These are phyloP conservation scores for Hemistola chrysoprasaria DNA, from an alignment of 2,888 invertebrate genomes.

Conservation along the genomic window DNA sequence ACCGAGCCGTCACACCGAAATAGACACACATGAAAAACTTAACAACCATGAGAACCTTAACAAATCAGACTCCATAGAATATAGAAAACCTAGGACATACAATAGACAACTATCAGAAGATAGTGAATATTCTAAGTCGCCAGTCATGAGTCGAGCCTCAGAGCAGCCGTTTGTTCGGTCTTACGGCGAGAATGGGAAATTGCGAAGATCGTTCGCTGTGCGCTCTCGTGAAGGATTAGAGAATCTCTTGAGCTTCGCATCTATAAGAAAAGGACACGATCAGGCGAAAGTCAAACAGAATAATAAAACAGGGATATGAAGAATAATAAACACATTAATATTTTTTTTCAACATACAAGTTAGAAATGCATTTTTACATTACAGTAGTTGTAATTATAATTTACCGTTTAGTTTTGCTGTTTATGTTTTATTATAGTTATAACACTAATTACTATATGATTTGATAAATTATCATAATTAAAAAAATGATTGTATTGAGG, in stretches of 20 bases:
- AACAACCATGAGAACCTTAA: slow-evolving; percentile 33
- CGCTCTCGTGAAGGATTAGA: slow-evolving; percentile 73
- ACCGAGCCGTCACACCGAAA: slow-evolving; percentile 27
- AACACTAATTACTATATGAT: no score
- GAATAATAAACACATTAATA: background rate
- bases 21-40: slow-evolving; percentile 14
- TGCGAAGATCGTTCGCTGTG: slow-evolving; percentile 71
- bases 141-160: slow-evolving; percentile 47
- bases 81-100: slow-evolving; percentile 47
- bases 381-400: no score
- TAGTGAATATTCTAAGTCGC: slow-evolving; percentile 26
- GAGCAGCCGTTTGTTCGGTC: slow-evolving; percentile 62
- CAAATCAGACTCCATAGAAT: slow-evolving; percentile 50
- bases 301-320: background rate
- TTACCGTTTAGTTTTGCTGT: no score
- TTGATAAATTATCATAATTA: no score
- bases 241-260: slow-evolving; percentile 62
- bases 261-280: slow-evolving; percentile 57
- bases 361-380: no score
- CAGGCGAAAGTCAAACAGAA: slow-evolving; percentile 56
- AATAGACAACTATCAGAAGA: slow-evolving; percentile 53
- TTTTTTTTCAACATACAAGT: no score
- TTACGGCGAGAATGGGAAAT: slow-evolving; percentile 60
- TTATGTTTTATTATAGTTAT: no score
- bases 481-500: no score